phyloP scores from a whole-genome alignment of 1,140 invertebrate genomes.

The Danaus melanippus region DNA sequence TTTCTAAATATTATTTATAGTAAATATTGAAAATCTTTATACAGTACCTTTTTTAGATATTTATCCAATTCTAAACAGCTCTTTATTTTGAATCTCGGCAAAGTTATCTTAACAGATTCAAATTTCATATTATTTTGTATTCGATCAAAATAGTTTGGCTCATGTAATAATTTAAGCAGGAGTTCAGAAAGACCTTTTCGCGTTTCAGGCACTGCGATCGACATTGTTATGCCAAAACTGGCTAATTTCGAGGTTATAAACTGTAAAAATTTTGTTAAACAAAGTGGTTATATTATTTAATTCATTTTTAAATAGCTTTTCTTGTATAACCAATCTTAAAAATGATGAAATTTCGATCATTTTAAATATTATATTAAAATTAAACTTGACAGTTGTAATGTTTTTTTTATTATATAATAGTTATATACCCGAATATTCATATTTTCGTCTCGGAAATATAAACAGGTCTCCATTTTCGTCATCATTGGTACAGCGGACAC shows the following conservation, averaged over 20 bases:
- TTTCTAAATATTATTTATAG: too few relatives aligned
- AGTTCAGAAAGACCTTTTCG: constrained; percentile 14
- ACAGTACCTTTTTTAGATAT: constrained; percentile 7
- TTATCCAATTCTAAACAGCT: constrained; percentile 6
- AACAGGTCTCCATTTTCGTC: constrained; percentile 14
- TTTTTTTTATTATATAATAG: neutral
- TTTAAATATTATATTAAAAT: too few relatives aligned
- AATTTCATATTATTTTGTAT: constrained; percentile 20
- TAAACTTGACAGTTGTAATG: neutral
- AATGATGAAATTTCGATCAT: too few relatives aligned
- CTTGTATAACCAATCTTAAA: too few relatives aligned
- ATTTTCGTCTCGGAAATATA: constrained; percentile 18
- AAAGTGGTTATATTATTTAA: constrained; percentile 5
- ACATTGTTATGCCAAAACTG: constrained; percentile 22
- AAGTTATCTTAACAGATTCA: constrained; percentile 16
- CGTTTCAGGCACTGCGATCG: constrained; percentile 25
- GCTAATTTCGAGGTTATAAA: constrained; percentile 24
- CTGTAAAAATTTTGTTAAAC: constrained; percentile 13
- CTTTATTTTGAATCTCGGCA: constrained; percentile 44
- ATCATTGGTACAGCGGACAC: constrained; percentile 32
- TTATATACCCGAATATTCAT: constrained; percentile 24
- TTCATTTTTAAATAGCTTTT: too few relatives aligned
- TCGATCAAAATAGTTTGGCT: constrained; percentile 18
- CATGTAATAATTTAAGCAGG: constrained; percentile 15
- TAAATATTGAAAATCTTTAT: too few relatives aligned